Evolutionary conservation across 2,797 vertebrate genomes (phyloP).

Genomic region (Anolis apletophallus): DNA sequence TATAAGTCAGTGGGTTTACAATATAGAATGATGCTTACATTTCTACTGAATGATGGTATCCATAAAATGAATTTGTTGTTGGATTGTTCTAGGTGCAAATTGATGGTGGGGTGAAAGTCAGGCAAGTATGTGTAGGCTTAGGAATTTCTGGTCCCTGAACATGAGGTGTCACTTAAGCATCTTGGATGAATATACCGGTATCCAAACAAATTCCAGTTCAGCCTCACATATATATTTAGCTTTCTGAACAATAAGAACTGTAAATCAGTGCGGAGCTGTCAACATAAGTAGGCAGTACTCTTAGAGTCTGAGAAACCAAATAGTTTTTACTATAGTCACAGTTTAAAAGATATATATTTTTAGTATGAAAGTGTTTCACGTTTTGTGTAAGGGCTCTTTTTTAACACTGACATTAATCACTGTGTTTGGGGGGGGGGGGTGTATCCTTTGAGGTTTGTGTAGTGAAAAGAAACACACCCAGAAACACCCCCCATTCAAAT

Average conservation of each 20-base stretch:
- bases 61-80: too few relatives aligned
- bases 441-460: not conserved
- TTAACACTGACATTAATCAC: not conserved
- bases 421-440: not conserved
- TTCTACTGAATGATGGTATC: too few relatives aligned
- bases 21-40: too few relatives aligned
- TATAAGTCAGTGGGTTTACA: too few relatives aligned
- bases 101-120: too few relatives aligned
- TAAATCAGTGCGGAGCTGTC: not conserved
- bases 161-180: not conserved
- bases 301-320: not conserved
- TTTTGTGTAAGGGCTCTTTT: too few relatives aligned
- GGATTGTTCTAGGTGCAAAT: too few relatives aligned
- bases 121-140: not conserved
- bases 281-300: not conserved
- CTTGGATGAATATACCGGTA: too few relatives aligned
- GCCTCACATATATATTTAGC: too few relatives aligned
- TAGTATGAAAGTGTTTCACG: too few relatives aligned
- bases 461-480: not conserved
- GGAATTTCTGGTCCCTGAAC: not conserved
- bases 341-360: too few relatives aligned
- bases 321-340: too few relatives aligned
- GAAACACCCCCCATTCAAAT: not conserved
- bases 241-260: not conserved
- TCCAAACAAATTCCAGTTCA: not conserved